phyloP scores from a whole-genome alignment of 2,797 vertebrate genomes.

The Furcifer pardalis region DNA sequence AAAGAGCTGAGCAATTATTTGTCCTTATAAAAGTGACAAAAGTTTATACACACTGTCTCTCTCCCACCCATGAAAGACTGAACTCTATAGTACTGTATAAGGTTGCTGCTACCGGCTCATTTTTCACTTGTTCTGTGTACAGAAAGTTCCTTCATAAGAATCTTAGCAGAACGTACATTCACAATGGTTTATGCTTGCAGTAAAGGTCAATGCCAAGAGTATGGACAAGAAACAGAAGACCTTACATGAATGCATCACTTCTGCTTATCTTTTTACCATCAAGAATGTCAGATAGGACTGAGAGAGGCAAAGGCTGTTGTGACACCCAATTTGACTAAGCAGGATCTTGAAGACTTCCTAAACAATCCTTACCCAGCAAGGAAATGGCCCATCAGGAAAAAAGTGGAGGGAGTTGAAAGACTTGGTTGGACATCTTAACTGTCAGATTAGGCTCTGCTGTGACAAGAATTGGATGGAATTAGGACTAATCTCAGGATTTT shows the following conservation, averaged over 20 bases:
- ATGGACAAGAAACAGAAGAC: conserved; percentile 12
- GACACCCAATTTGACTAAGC: no score
- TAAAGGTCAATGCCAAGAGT: conserved; percentile 41
- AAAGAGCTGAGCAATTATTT: conserved; percentile 55
- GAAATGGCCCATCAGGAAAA: no score
- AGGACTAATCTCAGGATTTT: no score
- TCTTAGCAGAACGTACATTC: conserved; percentile 12
- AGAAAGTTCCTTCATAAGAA: conserved; percentile 32
- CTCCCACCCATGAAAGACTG: not conserved
- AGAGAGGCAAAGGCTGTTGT: no score
- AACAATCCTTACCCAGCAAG: no score
- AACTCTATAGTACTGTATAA: not conserved
- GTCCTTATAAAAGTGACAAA: conserved; percentile 44
- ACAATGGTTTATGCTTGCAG: conserved; percentile 41
- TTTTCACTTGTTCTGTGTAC: conserved; percentile 16
- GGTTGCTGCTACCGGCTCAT: conserved; percentile 22
- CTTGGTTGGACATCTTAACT: no score
- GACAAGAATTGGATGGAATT: no score
- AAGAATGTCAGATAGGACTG: no score
- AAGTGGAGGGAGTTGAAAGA: no score
- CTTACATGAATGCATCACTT: not conserved
- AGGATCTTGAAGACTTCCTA: no score
- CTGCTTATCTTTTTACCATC: not conserved
- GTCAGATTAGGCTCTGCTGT: no score
- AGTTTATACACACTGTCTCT: conserved; percentile 1